Conservation (phyloP, 2,888 invertebrate genomes). For the Apodemia hepburni region DNA sequence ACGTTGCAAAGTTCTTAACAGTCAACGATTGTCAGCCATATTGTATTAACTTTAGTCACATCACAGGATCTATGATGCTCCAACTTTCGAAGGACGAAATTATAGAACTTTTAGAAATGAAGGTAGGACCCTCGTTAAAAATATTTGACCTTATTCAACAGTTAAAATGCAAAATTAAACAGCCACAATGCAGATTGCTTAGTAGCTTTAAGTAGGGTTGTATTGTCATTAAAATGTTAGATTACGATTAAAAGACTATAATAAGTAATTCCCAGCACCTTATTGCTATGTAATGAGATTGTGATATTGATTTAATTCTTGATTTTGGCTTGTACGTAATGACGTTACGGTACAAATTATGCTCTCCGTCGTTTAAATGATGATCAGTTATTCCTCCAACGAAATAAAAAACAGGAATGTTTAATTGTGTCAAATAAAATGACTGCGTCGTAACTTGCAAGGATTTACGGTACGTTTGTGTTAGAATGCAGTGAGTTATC, state of each 20-base stretch:
- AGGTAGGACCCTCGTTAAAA: constrained; percentile 96
- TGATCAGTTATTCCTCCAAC: neutral
- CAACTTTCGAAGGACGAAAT: constrained; percentile 94
- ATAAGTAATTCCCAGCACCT: neutral
- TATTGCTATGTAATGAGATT: neutral
- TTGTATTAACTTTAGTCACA: constrained; percentile 83
- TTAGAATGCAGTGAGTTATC: no score
- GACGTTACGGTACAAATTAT: neutral
- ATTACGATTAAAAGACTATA: neutral
- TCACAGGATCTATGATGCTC: constrained; percentile 90
- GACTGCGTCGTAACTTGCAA: no score
- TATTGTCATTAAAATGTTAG: neutral
- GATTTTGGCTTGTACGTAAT: neutral
- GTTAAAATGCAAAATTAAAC: constrained; percentile 91
- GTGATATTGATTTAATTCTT: neutral
- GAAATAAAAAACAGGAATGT: no score
- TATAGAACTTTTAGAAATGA: constrained; percentile 93
- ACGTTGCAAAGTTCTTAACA: constrained; percentile 94
- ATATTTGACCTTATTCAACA: constrained; percentile 96
- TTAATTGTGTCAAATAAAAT: no score
- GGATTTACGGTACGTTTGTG: no score
- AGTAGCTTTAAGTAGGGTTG: constrained; percentile 46
- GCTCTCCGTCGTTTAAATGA: neutral
- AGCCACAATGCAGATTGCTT: constrained; percentile 81
- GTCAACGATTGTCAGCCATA: constrained; percentile 91